A percentile compares a stretch with the other conserved stretches of the same genome.
These are phyloP conservation scores for Lasioglossum leucozonium DNA, from an alignment of 2,888 invertebrate species.

Conservation along the genomic window DNA sequence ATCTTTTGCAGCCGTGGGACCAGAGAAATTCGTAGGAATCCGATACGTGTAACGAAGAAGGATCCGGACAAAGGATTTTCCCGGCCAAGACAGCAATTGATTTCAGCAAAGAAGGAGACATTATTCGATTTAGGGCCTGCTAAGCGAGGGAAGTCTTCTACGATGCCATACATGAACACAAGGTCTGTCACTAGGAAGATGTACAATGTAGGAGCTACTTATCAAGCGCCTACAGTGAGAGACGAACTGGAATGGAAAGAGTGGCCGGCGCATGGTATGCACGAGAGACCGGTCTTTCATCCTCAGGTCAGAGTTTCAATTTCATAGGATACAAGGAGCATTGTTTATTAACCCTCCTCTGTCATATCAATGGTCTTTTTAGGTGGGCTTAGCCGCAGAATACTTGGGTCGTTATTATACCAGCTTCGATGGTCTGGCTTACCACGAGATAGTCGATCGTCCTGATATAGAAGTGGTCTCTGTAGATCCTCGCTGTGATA, in stretches of 20 bases:
- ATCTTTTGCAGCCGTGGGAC: slow-evolving; percentile 46
- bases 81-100: slow-evolving; percentile 70
- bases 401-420: slow-evolving; percentile 77
- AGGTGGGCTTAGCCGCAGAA: slow-evolving; percentile 79
- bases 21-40: slow-evolving; percentile 73
- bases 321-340: background rate
- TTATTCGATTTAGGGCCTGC: slow-evolving; percentile 30
- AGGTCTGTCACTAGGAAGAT: slow-evolving; percentile 81
- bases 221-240: slow-evolving; percentile 77
- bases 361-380: background rate
- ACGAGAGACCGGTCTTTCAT: slow-evolving; percentile 82
- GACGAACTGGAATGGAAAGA: slow-evolving; percentile 80
- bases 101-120: slow-evolving; percentile 69
- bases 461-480: slow-evolving; percentile 74
- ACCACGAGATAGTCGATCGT: slow-evolving; percentile 75
- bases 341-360: background rate
- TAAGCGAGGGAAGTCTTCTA: slow-evolving; percentile 63
- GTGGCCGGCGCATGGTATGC: slow-evolving; percentile 83
- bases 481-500: slow-evolving; percentile 72
- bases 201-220: slow-evolving; percentile 80
- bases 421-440: slow-evolving; percentile 74
- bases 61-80: slow-evolving; percentile 67
- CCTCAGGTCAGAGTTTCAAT: slow-evolving; percentile 71
- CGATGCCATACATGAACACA: slow-evolving; percentile 80
- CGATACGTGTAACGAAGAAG: slow-evolving; percentile 73